phyloP scores from a whole-genome alignment of 2,113 vertebrate species.

The Chionomys nivalis region DNA sequence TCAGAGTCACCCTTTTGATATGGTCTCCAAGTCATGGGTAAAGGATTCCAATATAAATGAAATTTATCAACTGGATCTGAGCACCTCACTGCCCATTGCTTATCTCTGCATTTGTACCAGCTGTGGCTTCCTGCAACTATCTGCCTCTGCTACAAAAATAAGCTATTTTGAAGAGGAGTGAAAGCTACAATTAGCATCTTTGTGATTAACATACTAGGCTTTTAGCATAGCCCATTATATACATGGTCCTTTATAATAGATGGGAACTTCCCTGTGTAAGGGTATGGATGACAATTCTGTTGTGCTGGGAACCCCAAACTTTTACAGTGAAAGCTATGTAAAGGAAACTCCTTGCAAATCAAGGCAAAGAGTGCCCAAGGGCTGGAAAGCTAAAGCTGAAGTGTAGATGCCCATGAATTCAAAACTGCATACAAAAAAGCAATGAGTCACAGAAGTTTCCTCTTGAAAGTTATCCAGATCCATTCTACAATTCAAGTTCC shows the following conservation, averaged over 20 bases:
- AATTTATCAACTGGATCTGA: neutral
- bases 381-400: neutral
- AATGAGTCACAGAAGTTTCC: neutral
- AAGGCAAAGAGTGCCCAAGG: neutral
- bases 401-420: fast-evolving
- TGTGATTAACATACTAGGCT: neutral
- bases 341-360: neutral
- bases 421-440: neutral
- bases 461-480: neutral
- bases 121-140: neutral
- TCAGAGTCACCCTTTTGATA: neutral
- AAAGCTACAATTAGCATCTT: neutral
- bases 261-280: neutral
- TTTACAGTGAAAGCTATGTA: neutral
- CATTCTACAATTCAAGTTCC: neutral
- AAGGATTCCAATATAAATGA: neutral
- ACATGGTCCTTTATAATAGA: neutral
- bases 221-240: neutral
- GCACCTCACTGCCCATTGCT: too few species aligned
- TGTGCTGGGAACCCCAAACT: neutral
- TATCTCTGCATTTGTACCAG: neutral
- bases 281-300: neutral
- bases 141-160: neutral
- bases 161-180: neutral
- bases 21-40: neutral